These are phyloP conservation scores for Listrodromus nycthemerus DNA, from an alignment of 2,888 invertebrate species.

Conservation along the genomic window DNA sequence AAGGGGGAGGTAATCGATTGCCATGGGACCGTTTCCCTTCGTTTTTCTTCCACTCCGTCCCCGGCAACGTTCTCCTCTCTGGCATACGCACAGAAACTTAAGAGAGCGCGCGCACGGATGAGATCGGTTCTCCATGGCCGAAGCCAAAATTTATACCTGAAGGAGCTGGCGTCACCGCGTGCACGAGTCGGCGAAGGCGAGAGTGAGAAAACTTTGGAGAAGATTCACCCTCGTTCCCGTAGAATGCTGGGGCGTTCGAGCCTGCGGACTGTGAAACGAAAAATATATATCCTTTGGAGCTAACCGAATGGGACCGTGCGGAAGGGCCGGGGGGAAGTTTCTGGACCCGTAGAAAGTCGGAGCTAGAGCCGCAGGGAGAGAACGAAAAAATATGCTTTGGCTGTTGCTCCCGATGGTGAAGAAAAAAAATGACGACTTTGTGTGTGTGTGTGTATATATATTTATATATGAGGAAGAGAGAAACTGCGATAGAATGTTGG, in stretches of 20 bases:
- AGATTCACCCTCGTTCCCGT: constrained; percentile 69
- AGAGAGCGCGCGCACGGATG: constrained; percentile 6
- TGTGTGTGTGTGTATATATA: not conserved
- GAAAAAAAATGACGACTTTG: constrained; percentile 48
- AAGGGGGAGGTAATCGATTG: constrained; percentile 70
- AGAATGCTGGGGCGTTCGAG: constrained; percentile 75
- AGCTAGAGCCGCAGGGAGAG: constrained; percentile 53
- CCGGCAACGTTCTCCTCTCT: constrained; percentile 45
- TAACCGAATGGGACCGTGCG: constrained; percentile 24
- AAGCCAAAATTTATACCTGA: constrained; percentile 82
- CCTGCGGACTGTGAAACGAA: constrained; percentile 81
- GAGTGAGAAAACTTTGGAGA: constrained; percentile 40
- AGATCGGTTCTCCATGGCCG: constrained; percentile 71
- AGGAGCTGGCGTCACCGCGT: constrained; percentile 68
- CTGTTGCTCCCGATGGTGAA: constrained; percentile 18
- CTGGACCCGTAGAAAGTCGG: constrained; percentile 49
- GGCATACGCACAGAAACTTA: constrained; percentile 19
- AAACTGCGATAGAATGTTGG: constrained; percentile 37
- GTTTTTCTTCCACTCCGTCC: constrained; percentile 60
- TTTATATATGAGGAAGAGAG: constrained; percentile 9
- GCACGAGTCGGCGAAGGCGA: not conserved
- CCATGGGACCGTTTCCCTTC: constrained; percentile 70
- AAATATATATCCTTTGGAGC: constrained; percentile 72
- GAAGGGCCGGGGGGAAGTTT: not conserved
- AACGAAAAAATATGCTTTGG: constrained; percentile 59